Conservation (phyloP, 2,888 invertebrate genomes). For the Papilio elwesi region DNA sequence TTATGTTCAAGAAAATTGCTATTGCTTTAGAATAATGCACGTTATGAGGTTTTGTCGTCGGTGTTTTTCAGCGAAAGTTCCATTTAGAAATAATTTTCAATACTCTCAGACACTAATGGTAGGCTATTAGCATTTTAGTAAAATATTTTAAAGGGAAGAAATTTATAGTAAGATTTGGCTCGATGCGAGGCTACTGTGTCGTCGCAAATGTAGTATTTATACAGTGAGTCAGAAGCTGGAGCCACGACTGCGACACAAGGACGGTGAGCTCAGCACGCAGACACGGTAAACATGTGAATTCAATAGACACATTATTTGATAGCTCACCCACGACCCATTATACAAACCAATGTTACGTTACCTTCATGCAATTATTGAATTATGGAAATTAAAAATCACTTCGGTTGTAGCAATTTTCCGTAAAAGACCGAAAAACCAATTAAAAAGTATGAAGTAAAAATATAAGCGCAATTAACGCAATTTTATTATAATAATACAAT, state of each 20-base stretch:
- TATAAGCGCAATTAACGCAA: too few relatives aligned
- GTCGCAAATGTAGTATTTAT: slow-evolving; percentile 71
- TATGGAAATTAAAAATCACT: neutral
- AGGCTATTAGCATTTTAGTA: neutral
- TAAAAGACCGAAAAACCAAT: neutral
- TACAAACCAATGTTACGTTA: slow-evolving; percentile 4
- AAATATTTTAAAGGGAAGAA: neutral
- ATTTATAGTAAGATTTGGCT: slow-evolving; percentile 9
- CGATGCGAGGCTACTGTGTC: slow-evolving; percentile 69
- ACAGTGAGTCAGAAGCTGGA: slow-evolving; percentile 75
- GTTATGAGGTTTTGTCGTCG: slow-evolving; percentile 24
- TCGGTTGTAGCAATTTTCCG: too few relatives aligned
- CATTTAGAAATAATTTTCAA: slow-evolving; percentile 39
- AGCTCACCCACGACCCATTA: slow-evolving; percentile 60
- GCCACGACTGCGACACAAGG: slow-evolving; percentile 66
- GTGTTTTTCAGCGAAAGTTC: slow-evolving; percentile 41
- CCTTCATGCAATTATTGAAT: neutral
- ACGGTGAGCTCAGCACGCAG: slow-evolving; percentile 67
- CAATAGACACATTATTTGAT: slow-evolving; percentile 57
- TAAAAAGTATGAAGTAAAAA: neutral
- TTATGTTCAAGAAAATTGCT: slow-evolving; percentile 15
- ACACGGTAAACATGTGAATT: slow-evolving; percentile 65
- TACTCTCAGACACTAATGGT: neutral
- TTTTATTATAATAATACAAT: too few relatives aligned
- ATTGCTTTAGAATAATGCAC: slow-evolving; percentile 12